phyloP scores from a whole-genome alignment of 1,140 invertebrate species.

The Atta texana region DNA sequence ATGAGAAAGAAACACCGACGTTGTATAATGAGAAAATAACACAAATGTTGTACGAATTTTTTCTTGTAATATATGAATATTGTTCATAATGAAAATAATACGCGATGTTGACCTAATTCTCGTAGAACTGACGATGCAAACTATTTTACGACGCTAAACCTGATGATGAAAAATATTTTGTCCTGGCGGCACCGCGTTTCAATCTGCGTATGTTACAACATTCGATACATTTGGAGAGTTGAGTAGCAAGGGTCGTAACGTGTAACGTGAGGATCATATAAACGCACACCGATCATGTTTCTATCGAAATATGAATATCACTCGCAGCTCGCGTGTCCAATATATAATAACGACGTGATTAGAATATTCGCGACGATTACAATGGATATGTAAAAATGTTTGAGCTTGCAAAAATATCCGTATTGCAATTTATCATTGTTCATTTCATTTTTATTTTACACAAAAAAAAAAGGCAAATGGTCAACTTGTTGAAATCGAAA shows the following conservation, averaged over 20 bases:
- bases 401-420: background rate
- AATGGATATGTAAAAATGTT: slow-evolving; percentile 3
- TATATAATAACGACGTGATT: slow-evolving; percentile 35
- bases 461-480: background rate
- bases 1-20: background rate
- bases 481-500: slow-evolving; percentile 2
- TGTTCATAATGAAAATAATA: slow-evolving; percentile 34
- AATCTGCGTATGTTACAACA: slow-evolving; percentile 46
- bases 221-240: slow-evolving; percentile 43
- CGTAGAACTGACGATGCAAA: slow-evolving; percentile 27
- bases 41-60: slow-evolving; percentile 2
- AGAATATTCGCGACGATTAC: slow-evolving; percentile 24
- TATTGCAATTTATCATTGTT: background rate
- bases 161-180: slow-evolving; percentile 43
- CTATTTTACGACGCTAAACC: slow-evolving; percentile 4
- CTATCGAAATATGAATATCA: slow-evolving; percentile 37
- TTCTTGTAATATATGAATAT: background rate
- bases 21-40: background rate
- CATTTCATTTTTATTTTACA: background rate
- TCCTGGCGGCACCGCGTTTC: slow-evolving; percentile 34
- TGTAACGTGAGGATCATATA: slow-evolving; percentile 35
- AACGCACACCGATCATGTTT: slow-evolving; percentile 39
- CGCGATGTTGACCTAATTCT: slow-evolving; percentile 30
- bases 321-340: background rate
- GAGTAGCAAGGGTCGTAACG: slow-evolving; percentile 16